Evolutionary conservation across 2,888 invertebrate species (phyloP), one percentile per base, ranked within the genome.

Genomic region (Lithophane ornitopus): DNA sequence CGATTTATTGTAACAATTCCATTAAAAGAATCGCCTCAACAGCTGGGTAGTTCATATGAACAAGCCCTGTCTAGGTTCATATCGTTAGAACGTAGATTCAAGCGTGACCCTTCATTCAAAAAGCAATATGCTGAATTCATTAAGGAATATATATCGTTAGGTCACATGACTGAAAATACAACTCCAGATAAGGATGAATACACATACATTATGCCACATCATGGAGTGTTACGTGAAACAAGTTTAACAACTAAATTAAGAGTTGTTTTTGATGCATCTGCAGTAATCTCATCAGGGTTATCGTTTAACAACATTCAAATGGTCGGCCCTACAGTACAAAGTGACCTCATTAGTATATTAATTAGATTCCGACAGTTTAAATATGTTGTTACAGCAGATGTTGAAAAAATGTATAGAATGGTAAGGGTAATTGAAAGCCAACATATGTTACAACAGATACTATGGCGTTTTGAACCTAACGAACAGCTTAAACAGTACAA

Each of bases 21-120:
- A 28, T 69, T 69, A 69, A 34, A 34, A 34, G 28, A 59, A 70
- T 70, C 59, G 6, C 70, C 70, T 61, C 59, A 61, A 39, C 34
- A 61, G 34, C 34, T 70, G 59, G 70, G 58, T 34, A 70, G 7
- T 46, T 70, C 59, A 69, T 68, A 68, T 68, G 54, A 56, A 69
- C 68, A 69, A 69, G 69, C 58, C 56, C 44, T 71, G 26, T 71
- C 70, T 71, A 71, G 52, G 39, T 70, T 70, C 34, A n/a, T 62
- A 52, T 70, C 62, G 0, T 62, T 62, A 62, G 61, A 62, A 62
- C 52, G 52, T 39, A 70, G 70, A 70, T 62, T 62, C 28, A 61
- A 70, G 39, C 46, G 61, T 61, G 70, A 62, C 59, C 62, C 62
- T 26, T 26, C 26, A 62, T 71, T 71, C 52, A 71, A 71, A 63